Conservation (phyloP, 2,888 invertebrate genomes). For the Phyto melanocephala region DNA sequence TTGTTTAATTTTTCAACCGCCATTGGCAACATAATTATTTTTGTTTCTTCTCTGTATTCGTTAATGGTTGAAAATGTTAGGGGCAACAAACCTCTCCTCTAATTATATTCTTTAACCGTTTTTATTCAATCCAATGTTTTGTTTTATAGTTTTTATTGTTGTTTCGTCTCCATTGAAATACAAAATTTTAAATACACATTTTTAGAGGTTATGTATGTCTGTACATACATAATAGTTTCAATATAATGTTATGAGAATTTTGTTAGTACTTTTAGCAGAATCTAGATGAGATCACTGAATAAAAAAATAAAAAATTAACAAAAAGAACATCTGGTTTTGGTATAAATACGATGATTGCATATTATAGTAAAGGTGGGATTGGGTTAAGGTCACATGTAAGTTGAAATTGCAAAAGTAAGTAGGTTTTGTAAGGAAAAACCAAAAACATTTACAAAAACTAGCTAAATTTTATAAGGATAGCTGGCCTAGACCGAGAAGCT, state of each 20-base stretch:
- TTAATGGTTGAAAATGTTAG: constrained; percentile 50
- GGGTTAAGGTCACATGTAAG: constrained; percentile 24
- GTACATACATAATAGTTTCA: too few species aligned
- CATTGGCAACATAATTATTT: constrained; percentile 58
- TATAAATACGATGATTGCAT: constrained; percentile 21
- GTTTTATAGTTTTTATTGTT: constrained; percentile 20
- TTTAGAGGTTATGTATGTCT: constrained; percentile 38
- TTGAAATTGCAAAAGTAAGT: not conserved
- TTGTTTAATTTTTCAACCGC: constrained; percentile 33
- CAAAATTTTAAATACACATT: constrained; percentile 13
- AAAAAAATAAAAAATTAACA: not conserved
- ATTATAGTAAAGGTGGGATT: constrained; percentile 16
- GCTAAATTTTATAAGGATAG: too few species aligned
- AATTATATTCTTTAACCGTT: constrained; percentile 45
- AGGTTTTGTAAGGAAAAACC: too few species aligned
- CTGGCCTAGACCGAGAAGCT: too few species aligned
- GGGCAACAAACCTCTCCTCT: constrained; percentile 50
- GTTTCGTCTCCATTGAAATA: constrained; percentile 37
- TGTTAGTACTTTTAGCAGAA: constrained; percentile 21
- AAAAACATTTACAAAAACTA: too few species aligned
- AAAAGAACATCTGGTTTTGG: constrained; percentile 24
- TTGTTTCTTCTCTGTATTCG: constrained; percentile 41
- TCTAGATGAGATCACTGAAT: constrained; percentile 43
- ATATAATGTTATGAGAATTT: constrained; percentile 14
- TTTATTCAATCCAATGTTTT: constrained; percentile 30